These are phyloP conservation scores for Sebastes ruberrimus DNA, from an alignment of 2,797 vertebrate genomes.

Conservation along the genomic window DNA sequence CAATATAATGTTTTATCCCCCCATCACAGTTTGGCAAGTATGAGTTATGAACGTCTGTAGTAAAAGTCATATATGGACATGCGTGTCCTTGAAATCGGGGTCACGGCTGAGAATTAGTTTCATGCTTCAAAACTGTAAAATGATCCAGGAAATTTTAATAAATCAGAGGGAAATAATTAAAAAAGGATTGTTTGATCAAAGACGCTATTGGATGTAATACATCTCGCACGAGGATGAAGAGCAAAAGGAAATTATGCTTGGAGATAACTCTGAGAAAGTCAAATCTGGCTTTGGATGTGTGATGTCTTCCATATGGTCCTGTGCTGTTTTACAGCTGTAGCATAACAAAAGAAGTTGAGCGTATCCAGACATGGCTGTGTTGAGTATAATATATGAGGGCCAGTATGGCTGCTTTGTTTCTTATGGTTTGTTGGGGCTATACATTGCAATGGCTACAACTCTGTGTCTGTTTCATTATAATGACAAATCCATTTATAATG, in stretches of 20 bases:
- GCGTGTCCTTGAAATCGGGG: constrained; percentile 21
- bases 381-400: constrained; percentile 29
- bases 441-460: constrained; percentile 8
- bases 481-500: constrained; percentile 46
- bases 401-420: constrained; percentile 31
- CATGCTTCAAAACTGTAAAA: not conserved
- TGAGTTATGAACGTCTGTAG: constrained; percentile 39
- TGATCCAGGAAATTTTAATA: constrained; percentile 1
- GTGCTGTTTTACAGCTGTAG: constrained; percentile 49
- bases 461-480: constrained; percentile 31
- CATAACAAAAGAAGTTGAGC: constrained; percentile 49
- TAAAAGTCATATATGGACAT: constrained; percentile 43
- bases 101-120: constrained; percentile 12
- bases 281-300: constrained; percentile 18
- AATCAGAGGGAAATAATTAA: constrained; percentile 36
- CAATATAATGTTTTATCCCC: constrained; percentile 32
- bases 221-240: constrained; percentile 23
- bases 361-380: constrained; percentile 48
- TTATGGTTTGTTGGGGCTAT: constrained; percentile 2
- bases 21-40: constrained; percentile 17
- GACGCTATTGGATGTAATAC: not conserved
- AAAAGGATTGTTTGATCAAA: constrained; percentile 46
- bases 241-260: constrained; percentile 35
- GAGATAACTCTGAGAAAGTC: constrained; percentile 39
- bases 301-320: constrained; percentile 65